phyloP scores from a whole-genome alignment of 2,113 vertebrate species.

The Hyla sarda region DNA sequence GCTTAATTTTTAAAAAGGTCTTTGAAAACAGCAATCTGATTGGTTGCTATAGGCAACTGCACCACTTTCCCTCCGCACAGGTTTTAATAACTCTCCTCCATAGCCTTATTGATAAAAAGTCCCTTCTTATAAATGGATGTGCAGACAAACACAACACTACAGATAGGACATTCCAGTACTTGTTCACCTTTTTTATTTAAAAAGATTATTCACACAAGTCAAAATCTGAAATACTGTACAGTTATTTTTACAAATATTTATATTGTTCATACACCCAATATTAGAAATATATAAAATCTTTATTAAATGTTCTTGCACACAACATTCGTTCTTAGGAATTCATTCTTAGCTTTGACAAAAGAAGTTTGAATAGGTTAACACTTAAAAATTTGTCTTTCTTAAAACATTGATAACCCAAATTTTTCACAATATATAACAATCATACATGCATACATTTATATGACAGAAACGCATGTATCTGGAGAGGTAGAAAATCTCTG shows the following conservation, averaged over 20 bases:
- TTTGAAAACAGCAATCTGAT: no score
- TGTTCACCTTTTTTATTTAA: background rate
- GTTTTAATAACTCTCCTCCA: no score
- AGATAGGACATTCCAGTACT: background rate
- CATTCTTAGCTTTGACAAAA: background rate
- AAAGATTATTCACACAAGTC: background rate
- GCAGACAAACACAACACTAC: no score
- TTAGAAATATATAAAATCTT: constrained; percentile 63
- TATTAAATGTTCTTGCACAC: no score
- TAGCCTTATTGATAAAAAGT: no score
- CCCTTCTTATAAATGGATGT: no score
- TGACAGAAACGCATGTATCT: constrained; percentile 24
- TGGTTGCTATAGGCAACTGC: no score
- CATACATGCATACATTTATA: background rate
- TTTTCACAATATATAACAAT: no score
- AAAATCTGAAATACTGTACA: constrained; percentile 29
- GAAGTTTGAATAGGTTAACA: background rate
- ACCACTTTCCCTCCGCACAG: no score
- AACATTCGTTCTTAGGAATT: no score
- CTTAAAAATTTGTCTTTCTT: background rate
- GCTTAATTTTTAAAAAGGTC: no score
- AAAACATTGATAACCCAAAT: no score
- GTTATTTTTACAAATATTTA: constrained; percentile 1
- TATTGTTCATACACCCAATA: constrained; percentile 62
- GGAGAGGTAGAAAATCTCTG: constrained; percentile 68